Conservation (phyloP, 2,888 invertebrate species). For the Alloplasta piceator region DNA sequence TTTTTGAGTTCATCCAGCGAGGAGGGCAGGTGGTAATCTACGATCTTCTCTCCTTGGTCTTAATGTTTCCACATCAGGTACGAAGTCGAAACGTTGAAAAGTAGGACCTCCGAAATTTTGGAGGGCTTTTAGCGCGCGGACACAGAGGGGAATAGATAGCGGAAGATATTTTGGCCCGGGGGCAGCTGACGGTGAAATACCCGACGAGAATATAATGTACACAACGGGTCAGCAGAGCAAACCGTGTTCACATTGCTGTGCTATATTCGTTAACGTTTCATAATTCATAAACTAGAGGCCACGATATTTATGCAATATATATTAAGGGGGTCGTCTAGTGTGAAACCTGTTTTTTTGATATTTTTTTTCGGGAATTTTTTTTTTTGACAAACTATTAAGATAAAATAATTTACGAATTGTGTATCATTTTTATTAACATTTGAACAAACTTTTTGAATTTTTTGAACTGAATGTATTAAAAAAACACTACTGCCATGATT, state of each 20-base stretch:
- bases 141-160: neutral
- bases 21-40: conserved; percentile 33
- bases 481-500: no score
- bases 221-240: conserved; percentile 41
- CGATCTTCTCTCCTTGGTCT: conserved; percentile 29
- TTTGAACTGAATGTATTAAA: no score
- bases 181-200: conserved; percentile 39
- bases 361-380: no score
- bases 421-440: no score
- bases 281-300: conserved; percentile 46
- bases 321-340: no score
- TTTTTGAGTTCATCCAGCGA: neutral
- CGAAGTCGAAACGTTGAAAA: no score
- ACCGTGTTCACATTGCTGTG: conserved; percentile 25
- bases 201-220: neutral
- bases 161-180: neutral
- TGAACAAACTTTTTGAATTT: no score
- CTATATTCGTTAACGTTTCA: conserved; percentile 47
- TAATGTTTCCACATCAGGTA: conserved; percentile 24
- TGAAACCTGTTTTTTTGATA: no score
- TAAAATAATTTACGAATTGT: no score
- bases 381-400: no score
- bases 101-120: no score
- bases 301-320: conserved; percentile 5
- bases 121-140: no score